These are phyloP conservation scores for Calyptommatus sinebrachiatus DNA, from an alignment of 2,113 vertebrate species.

Conservation along the genomic window DNA sequence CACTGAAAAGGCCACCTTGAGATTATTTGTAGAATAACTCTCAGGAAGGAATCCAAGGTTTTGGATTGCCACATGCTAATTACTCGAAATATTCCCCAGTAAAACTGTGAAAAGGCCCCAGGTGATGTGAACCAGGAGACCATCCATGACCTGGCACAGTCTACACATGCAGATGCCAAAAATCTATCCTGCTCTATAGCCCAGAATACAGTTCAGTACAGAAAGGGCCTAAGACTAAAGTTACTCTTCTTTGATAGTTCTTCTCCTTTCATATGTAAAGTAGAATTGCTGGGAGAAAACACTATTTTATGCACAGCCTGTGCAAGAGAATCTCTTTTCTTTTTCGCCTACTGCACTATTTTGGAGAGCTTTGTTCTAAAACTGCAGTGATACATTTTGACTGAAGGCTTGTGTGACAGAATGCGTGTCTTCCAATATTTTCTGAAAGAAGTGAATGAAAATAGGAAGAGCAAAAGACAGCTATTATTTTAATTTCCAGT, in stretches of 20 bases:
- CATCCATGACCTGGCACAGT: no score
- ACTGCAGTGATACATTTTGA: slow-evolving; percentile 36
- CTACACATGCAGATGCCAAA: no score
- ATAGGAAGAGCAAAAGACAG: neutral
- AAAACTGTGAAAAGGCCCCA: no score
- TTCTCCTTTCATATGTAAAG: slow-evolving; percentile 40
- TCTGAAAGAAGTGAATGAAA: neutral
- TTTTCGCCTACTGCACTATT: slow-evolving; percentile 60
- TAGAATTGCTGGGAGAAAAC: slow-evolving; percentile 22
- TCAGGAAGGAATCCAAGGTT: no score
- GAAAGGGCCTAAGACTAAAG: slow-evolving; percentile 29
- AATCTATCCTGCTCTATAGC: neutral
- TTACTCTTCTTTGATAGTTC: slow-evolving; percentile 38
- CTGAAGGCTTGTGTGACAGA: slow-evolving; percentile 7
- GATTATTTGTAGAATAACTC: no score
- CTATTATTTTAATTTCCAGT: neutral
- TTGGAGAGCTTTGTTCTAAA: slow-evolving; percentile 53
- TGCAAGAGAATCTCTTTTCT: slow-evolving; percentile 43
- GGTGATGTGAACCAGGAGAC: no score
- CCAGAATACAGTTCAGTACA: neutral
- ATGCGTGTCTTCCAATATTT: slow-evolving; percentile 12
- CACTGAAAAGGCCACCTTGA: no score
- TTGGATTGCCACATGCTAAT: no score
- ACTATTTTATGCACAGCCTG: slow-evolving; percentile 38
- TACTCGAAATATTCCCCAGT: no score